Conservation (phyloP, 1,140 invertebrate species). For the Euura lappo region DNA sequence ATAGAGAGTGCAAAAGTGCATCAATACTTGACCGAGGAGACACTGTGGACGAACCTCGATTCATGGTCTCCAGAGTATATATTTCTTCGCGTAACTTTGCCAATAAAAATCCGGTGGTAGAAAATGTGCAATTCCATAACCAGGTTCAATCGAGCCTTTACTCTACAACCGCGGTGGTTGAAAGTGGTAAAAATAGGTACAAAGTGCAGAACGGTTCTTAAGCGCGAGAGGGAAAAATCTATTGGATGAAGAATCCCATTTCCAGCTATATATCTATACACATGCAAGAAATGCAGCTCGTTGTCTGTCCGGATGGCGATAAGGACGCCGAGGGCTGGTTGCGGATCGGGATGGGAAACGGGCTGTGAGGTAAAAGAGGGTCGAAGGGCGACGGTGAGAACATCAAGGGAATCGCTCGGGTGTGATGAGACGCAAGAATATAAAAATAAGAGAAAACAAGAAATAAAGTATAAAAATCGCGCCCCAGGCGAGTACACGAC, state of each 20-base stretch:
- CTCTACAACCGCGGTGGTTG: neutral
- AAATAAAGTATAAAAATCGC: slow-evolving; percentile 54
- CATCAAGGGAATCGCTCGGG: slow-evolving; percentile 34
- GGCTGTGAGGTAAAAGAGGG: neutral
- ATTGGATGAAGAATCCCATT: too few relatives aligned
- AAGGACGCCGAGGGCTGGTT: slow-evolving; percentile 16
- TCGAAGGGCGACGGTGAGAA: neutral
- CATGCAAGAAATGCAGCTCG: neutral
- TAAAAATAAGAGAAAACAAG: slow-evolving; percentile 28
- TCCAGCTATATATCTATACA: neutral
- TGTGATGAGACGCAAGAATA: slow-evolving; percentile 46
- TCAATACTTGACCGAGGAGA: too few relatives aligned
- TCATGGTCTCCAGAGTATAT: too few relatives aligned
- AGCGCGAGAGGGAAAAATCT: neutral
- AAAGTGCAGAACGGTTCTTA: neutral
- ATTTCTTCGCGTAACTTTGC: neutral
- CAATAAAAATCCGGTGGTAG: neutral
- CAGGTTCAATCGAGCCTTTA: neutral
- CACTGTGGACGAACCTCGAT: too few relatives aligned
- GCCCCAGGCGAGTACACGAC: slow-evolving; percentile 22
- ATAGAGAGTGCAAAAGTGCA: too few relatives aligned
- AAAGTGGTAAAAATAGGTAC: neutral
- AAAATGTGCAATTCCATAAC: neutral
- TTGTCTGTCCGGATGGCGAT: slow-evolving; percentile 5
- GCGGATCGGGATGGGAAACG: neutral